Base-by-base conservation (phyloP, 2,888 invertebrate genomes). In the Euzophera pinguis region DNA sequence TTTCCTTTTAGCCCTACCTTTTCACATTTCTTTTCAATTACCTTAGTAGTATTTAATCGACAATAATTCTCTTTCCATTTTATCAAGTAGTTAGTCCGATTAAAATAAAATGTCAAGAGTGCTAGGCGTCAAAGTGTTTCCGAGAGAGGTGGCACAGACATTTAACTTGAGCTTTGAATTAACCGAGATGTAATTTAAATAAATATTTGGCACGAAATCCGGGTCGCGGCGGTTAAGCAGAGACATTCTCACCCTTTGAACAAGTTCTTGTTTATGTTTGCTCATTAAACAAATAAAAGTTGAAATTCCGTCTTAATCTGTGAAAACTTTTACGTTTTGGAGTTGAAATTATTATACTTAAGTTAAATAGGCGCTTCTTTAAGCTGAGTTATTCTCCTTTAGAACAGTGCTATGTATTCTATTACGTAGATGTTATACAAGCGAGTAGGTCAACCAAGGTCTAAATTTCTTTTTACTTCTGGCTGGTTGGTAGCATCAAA, bases 171-270 rank as follows among this genome's bases (percentile, higher is more conserved):
- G 69, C 78, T 80, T 76, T 78, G 75, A 79, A 81, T 79, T 73
- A 78, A 78, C 79, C 71, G 74, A 78, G 81, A 78, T 81, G 83
- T 87, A 87, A 89, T 87, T 89, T 87, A 87, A 87, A 87, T 87
- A 88, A 89, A 87, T 88, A 89, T 88, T 89, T 87, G 87, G 81
- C 83, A 76, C 78, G 73, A 82, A 87, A 88, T 86, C 85, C 79
- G 82, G 84, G 84, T 80, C 78, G 77, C 71, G 71, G 84, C 71
- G 85, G 86, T 86, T 87, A 84, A 81, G 83, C 78, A 77, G 80
- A 84, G 84, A 84, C 84, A 81, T 87, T 85, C 75, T 75, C 77
- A 81, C 84, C 84, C 88, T 88, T 88, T 89, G 88, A 87, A 81
- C 80, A 84, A 88, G 75, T 88, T 85, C 77, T 80, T 88, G 86